Base-by-base conservation (phyloP, 1,140 invertebrate species). In the Gonatopus flavifemur region DNA sequence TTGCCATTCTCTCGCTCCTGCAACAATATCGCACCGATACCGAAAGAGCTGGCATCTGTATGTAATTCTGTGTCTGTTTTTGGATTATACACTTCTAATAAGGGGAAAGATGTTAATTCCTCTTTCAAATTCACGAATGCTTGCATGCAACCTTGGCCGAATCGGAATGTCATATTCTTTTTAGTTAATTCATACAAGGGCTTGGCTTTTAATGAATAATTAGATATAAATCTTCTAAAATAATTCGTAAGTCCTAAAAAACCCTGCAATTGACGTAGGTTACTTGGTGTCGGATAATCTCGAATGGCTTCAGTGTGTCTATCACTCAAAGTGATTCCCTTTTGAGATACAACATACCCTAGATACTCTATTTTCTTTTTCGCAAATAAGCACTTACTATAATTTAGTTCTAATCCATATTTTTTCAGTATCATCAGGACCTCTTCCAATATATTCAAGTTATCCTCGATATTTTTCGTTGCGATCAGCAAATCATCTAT, bases 21-120 rank as follows among this genome's bases (percentile, higher is more conserved):
- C n/a, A n/a, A n/a, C n/a, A n/a, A n/a, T n/a, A n/a, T n/a, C n/a
- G n/a, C n/a, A n/a, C n/a, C n/a, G n/a, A n/a, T n/a, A n/a, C n/a
- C 67, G n/a, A 42, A 3, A 37, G 53, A 52, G 20, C 57, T 59
- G 9, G 59, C 59, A 45, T 68, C 64, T 1, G 62, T 70, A 31
- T 66, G n/a, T 2, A 70, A 33, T 55, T 67, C 52, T 7, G 55
- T 66, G 25, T 59, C 49, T 2, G 53, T 25, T 18, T 39, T 46
- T 31, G 47, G 57, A n/a, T n/a, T n/a, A n/a, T n/a, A n/a, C n/a
- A n/a, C n/a, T n/a, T n/a, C n/a, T n/a, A 28, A 12, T 28, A 28
- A 6, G 6, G 25, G 25, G 6, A 12, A 12, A 6, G 25, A 7
- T 7, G 25, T 28, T 12, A 28, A 7, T 7, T 6, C 25, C 25